Conservation (phyloP, 1,140 invertebrate genomes). For the Leptestheria dahalacensis region DNA sequence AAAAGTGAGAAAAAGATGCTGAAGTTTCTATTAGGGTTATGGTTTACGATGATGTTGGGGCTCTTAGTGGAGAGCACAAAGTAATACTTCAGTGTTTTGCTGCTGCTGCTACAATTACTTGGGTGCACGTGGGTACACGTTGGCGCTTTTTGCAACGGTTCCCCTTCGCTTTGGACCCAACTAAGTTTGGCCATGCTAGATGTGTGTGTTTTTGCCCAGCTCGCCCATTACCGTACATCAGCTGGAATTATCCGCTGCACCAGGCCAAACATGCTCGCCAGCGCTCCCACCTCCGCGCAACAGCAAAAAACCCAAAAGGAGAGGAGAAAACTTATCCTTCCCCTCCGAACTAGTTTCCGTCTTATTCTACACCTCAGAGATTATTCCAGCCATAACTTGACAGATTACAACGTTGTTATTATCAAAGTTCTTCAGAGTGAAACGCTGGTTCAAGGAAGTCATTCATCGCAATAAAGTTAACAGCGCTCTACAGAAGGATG, state of each 20-base stretch:
- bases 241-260: not conserved
- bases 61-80: not conserved
- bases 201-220: not conserved
- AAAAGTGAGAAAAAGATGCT: not conserved
- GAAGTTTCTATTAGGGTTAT: not conserved
- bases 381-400: no score
- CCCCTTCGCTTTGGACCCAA: not conserved
- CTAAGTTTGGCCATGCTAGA: not conserved
- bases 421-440: no score
- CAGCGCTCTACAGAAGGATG: no score
- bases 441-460: no score
- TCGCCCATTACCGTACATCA: not conserved
- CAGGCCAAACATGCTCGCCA: not conserved
- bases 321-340: not conserved
- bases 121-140: not conserved
- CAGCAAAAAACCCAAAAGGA: not conserved
- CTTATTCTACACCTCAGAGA: no score
- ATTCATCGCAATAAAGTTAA: no score
- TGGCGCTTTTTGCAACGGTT: not conserved
- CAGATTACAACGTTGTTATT: no score
- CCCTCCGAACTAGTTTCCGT: no score
- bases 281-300: not conserved
- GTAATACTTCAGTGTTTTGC: not conserved
- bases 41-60: not conserved
- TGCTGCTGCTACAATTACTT: not conserved